Conservation (phyloP, 1,140 invertebrate species). For the Drosophila pectinifera region DNA sequence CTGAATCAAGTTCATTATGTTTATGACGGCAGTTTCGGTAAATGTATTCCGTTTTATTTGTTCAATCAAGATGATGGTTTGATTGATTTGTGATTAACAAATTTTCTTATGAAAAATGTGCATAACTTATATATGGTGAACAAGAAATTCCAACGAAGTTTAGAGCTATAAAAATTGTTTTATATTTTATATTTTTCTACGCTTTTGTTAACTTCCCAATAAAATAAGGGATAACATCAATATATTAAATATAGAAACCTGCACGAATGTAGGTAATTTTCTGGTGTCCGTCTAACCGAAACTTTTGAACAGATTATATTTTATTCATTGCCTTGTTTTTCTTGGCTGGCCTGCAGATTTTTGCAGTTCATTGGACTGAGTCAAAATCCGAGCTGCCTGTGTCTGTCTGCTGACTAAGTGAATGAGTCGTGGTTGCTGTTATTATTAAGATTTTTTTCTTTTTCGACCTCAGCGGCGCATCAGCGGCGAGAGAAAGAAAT, state of each 20-base stretch:
- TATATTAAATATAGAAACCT: no score
- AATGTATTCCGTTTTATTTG: constrained; percentile 14
- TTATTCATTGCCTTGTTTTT: constrained; percentile 8
- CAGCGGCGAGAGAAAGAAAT: constrained; percentile 36
- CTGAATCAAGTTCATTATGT: constrained; percentile 30
- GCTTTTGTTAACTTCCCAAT: no score
- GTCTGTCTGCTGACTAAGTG: constrained; percentile 70
- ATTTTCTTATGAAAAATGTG: constrained; percentile 7
- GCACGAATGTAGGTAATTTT: constrained; percentile 26
- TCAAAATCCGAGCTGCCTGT: constrained; percentile 29
- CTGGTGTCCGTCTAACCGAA: constrained; percentile 27
- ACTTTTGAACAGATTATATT: constrained; percentile 14
- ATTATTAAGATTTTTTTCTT: constrained; percentile 41
- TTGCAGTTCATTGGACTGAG: constrained; percentile 79
- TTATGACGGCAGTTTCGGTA: constrained; percentile 20
- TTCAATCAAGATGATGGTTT: constrained; percentile 8
- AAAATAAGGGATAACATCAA: no score
- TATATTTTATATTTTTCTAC: neutral
- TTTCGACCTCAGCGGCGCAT: constrained; percentile 27
- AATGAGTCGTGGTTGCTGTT: constrained; percentile 63
- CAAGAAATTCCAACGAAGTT: neutral
- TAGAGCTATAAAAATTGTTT: neutral
- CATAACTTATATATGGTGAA: neutral
- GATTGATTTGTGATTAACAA: constrained; percentile 7
- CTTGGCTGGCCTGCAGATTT: constrained; percentile 44